Percentiles rank a stretch among this genome's conserved stretches.
Conservation (phyloP, 2,888 invertebrate species). For the Thera britannica region DNA sequence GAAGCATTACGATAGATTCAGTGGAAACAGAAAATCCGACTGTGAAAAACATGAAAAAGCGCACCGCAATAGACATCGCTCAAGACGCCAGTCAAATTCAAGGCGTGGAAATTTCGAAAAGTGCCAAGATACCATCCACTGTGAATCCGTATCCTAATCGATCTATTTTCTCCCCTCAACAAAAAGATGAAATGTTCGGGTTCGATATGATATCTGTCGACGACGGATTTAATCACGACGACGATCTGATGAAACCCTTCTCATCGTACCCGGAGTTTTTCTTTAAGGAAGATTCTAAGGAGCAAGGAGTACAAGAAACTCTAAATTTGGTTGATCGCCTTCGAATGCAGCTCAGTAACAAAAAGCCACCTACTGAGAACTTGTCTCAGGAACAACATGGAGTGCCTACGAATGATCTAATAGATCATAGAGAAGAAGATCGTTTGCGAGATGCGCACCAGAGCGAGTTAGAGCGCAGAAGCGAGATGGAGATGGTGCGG, state of each 20-base stretch:
- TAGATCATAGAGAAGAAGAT: constrained; percentile 56
- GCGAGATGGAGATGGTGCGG: constrained; percentile 12
- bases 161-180: constrained; percentile 90
- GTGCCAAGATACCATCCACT: constrained; percentile 77
- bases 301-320: constrained; percentile 92
- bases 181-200: constrained; percentile 87
- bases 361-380: constrained; percentile 85
- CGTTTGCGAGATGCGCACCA: constrained; percentile 19
- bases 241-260: constrained; percentile 88
- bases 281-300: constrained; percentile 91
- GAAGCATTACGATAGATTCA: constrained; percentile 66
- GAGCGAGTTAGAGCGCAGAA: constrained; percentile 11
- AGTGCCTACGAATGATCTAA: constrained; percentile 51
- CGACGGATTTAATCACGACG: constrained; percentile 88
- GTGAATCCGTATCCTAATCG: constrained; percentile 79
- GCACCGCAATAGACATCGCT: constrained; percentile 65
- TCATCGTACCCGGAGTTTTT: constrained; percentile 87
- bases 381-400: constrained; percentile 72
- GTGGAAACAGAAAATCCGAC: constrained; percentile 67
- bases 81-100: constrained; percentile 77
- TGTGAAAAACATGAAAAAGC: constrained; percentile 62
- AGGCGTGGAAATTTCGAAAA: constrained; percentile 77
- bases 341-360: constrained; percentile 88
- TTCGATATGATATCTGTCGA: constrained; percentile 87
- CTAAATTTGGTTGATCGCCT: constrained; percentile 93